Conservation (phyloP, 2,797 vertebrate genomes). For the Simalia tracyae region DNA sequence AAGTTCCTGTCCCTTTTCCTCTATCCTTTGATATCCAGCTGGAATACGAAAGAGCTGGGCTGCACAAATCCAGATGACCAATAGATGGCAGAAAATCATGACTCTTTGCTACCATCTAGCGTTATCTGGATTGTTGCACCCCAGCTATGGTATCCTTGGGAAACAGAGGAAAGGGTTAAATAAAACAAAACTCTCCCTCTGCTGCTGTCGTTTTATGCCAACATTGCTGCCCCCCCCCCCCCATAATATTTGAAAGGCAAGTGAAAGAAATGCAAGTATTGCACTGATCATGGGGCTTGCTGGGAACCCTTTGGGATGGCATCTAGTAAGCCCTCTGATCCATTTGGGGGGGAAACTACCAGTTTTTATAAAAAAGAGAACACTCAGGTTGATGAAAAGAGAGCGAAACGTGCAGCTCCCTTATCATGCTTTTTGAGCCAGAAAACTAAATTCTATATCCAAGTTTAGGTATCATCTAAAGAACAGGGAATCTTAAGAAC, state of each 20-base stretch:
- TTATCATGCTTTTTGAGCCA: not conserved
- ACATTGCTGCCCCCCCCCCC: not conserved
- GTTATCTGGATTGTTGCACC: not conserved
- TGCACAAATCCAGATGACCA: not conserved
- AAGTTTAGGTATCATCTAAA: not conserved
- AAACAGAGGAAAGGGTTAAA: not conserved
- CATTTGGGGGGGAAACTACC: not conserved
- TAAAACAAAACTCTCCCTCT: not conserved
- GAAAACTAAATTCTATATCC: not conserved
- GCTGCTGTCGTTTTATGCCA: not conserved
- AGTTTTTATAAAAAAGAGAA: not conserved
- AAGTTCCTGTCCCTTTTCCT: not conserved
- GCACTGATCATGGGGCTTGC: not conserved
- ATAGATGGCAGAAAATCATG: not conserved
- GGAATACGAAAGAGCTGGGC: not conserved
- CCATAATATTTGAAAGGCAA: not conserved
- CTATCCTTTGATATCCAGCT: not conserved
- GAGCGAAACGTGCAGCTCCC: not conserved
- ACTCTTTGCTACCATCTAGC: not conserved
- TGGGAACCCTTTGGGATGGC: not conserved
- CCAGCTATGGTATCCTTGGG: not conserved
- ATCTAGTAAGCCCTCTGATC: not conserved
- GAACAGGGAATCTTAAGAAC: not conserved
- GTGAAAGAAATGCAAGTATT: not conserved
- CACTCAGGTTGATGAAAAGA: not conserved